A percentile compares a stretch with the other conserved stretches of the same genome.
phyloP scores from a whole-genome alignment of 2,113 vertebrate species.

The Laterallus jamaicensis region DNA sequence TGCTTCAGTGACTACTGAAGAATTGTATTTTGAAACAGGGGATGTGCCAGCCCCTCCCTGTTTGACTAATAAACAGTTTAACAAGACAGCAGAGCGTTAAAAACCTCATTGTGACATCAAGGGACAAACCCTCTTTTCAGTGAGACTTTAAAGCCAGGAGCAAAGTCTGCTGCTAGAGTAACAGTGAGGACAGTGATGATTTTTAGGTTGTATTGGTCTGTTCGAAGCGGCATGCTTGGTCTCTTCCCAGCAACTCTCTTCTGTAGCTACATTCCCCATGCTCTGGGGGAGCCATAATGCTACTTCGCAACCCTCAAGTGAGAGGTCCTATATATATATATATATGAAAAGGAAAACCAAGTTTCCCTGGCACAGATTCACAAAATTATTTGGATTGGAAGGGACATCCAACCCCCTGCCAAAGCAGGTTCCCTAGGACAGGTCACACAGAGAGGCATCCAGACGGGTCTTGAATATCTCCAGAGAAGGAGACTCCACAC shows the following conservation, averaged over 20 bases:
- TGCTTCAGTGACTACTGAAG: neutral
- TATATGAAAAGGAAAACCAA: neutral
- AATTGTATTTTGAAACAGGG: neutral
- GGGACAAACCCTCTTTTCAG: neutral
- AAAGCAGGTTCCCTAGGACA: too few species aligned
- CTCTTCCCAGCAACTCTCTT: neutral
- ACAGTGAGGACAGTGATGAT: neutral
- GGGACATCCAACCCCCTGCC: too few species aligned
- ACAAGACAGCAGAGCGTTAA: neutral
- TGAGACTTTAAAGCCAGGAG: neutral
- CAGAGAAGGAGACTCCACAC: too few species aligned
- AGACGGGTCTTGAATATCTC: too few species aligned
- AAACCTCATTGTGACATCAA: neutral
- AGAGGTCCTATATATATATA: neutral
- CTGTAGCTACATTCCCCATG: neutral
- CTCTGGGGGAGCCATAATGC: neutral
- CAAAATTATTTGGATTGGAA: too few species aligned
- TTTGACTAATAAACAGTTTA: neutral
- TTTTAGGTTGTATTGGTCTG: neutral
- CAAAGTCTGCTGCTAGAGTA: neutral
- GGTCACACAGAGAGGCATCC: too few species aligned
- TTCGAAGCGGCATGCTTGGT: neutral
- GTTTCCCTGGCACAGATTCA: neutral
- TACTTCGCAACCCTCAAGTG: neutral
- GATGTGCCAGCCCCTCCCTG: neutral